Evolutionary conservation across 2,113 vertebrate genomes (phyloP).

Genomic region (Eurypyga helias): DNA sequence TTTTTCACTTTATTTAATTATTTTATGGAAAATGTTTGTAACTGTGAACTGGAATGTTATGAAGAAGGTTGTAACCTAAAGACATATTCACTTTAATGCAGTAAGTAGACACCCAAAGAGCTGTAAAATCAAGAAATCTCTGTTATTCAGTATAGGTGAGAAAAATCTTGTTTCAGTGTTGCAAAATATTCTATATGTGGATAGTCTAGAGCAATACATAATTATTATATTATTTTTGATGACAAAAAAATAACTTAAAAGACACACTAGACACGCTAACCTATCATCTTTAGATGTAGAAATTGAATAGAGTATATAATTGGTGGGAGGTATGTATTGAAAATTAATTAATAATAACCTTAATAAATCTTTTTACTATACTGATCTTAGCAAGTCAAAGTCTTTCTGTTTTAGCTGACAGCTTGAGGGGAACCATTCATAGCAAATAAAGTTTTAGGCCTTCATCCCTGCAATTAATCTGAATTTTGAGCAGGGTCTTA

Average conservation of each 20-base stretch:
- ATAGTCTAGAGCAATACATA: not conserved
- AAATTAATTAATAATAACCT: not conserved
- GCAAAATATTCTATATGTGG: not conserved
- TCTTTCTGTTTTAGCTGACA: not conserved
- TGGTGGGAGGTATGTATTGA: slow-evolving; percentile 7
- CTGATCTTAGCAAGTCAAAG: not conserved
- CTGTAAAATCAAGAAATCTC: not conserved
- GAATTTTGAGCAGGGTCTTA: not conserved
- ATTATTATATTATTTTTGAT: slow-evolving; percentile 49
- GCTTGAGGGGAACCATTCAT: not conserved
- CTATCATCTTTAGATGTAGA: not conserved
- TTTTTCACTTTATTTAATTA: not conserved
- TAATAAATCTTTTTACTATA: not conserved
- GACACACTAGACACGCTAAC: slow-evolving; percentile 1
- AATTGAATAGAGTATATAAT: slow-evolving; percentile 17
- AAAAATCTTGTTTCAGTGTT: not conserved
- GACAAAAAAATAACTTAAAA: slow-evolving; percentile 47
- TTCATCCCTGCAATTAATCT: not conserved
- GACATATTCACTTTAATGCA: not conserved
- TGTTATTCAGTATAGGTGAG: not conserved
- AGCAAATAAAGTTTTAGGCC: not conserved
- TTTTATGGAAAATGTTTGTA: not conserved
- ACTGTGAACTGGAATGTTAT: not conserved
- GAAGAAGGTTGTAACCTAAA: not conserved
- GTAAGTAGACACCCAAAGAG: not conserved